Conservation (phyloP, 64 coral and sea anemone genomes). For the Astreopora myriophthalma region DNA sequence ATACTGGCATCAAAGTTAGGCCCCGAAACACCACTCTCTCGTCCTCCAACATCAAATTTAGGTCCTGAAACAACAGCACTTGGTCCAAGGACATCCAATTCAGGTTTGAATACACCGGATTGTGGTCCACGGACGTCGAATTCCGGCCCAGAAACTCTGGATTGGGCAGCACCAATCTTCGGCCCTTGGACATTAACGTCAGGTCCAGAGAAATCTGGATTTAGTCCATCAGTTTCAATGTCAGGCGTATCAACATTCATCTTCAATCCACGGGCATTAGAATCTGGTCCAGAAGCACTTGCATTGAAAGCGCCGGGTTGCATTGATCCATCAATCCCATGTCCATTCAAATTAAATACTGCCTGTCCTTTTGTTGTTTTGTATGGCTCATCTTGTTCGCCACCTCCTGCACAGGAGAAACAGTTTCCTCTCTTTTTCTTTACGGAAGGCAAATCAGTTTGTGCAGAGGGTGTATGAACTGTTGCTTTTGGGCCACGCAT, state of each 20-base stretch:
- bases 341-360: neutral
- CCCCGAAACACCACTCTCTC: neutral
- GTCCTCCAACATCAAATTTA: neutral
- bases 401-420: neutral
- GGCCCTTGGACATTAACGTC: neutral
- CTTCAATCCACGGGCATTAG: neutral
- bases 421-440: conserved; percentile 26
- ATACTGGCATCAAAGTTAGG: neutral
- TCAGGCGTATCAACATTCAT: neutral
- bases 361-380: neutral
- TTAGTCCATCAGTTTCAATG: neutral
- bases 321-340: neutral
- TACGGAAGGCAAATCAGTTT: neutral
- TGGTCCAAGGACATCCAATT: neutral
- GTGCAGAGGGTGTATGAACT: neutral
- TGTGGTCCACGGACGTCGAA: neutral
- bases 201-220: neutral
- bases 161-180: neutral
- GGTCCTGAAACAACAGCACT: neutral
- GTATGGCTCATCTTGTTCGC: conserved; percentile 1
- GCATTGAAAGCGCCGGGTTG: neutral
- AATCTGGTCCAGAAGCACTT: neutral
- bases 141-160: neutral
- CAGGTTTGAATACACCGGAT: neutral
- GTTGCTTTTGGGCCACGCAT: neutral